Base-by-base conservation (phyloP, 2,888 invertebrate genomes). In the Disparrhopalites patrizii region DNA sequence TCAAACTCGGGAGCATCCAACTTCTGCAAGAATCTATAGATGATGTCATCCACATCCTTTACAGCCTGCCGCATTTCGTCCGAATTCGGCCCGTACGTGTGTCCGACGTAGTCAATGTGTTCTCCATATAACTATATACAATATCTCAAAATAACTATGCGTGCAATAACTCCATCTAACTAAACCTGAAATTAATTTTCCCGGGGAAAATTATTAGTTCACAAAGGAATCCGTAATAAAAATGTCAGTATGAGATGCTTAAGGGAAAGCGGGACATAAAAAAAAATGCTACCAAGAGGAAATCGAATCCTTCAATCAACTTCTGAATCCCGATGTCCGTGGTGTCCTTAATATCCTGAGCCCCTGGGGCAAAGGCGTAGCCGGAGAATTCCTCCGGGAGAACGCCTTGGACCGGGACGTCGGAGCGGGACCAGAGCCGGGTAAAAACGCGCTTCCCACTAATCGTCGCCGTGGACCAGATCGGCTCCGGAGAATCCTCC, bases 61-160 rank as follows among this genome's bases (percentile, higher is more conserved):
- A 78, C 67, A 5, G 76, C 77, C 36, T 71, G 50, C 28, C 69
- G 62, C 31, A 76, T 65, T 47, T 76, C 72, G 1, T 66, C 52
- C 1, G 77, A 75, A 18, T 74, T 70, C 1, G 78, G 78, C 3
- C 78, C 78, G 25, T 66, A 65, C 4, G 58, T 54, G 63, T 78
- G 78, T 2, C 78, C 78, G 58, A 73, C 68, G 54, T 70, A 68
- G 65, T 76, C 76, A 5, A 69, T 55, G 25, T 72, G 71, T 51
- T 76, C 76, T 10, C 68, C 71, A 64, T 76, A 76, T 18, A 75
- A 66, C 73, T 74, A 27, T 5, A 36, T n/a, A n/a, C n/a, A 61
- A 60, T 7, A 18, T 15, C 18, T 47, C 18, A 13, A 47, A 47
- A 47, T n/a, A 36, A 36, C 7, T 36, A 20, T 23, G n/a, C n/a